phyloP scores from a whole-genome alignment of 2,888 invertebrate species.

The Pollenia amentaria region DNA sequence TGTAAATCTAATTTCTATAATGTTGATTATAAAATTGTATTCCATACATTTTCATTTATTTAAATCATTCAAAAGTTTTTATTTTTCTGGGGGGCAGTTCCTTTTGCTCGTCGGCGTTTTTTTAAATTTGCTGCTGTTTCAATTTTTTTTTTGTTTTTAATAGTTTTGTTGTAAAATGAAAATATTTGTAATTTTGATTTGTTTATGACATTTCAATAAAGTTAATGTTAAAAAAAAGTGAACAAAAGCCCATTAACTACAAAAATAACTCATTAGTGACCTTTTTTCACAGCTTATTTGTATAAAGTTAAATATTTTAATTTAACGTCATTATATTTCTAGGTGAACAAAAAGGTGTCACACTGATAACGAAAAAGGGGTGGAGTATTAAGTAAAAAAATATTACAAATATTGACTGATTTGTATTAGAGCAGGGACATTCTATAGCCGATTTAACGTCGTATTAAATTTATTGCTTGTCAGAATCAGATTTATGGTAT shows the following conservation, averaged over 20 bases:
- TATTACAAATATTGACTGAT: no score
- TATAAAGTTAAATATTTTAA: conserved; percentile 27
- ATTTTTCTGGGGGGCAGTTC: conserved; percentile 54
- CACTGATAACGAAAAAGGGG: neutral
- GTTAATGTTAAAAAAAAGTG: conserved; percentile 33
- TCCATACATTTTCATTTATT: conserved; percentile 48
- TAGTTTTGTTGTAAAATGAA: conserved; percentile 16
- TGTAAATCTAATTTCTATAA: conserved; percentile 49
- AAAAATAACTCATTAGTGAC: conserved; percentile 68
- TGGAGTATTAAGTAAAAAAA: no score
- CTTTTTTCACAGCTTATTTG: conserved; percentile 22
- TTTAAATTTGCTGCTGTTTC: neutral
- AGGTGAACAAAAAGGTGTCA: conserved; percentile 14
- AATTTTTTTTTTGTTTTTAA: neutral
- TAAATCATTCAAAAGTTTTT: conserved; percentile 37
- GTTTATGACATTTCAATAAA: conserved; percentile 59
- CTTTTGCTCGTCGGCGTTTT: conserved; percentile 41
- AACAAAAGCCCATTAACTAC: conserved; percentile 48
- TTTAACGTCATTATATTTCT: conserved; percentile 47
- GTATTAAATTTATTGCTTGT: no score
- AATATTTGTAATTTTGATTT: conserved; percentile 55
- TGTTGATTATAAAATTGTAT: conserved; percentile 67
- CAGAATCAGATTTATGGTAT: no score
- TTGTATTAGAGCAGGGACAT: no score
- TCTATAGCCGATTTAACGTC: no score